Percentiles rank a stretch among this genome's conserved stretches.
Conservation (phyloP, 1,140 invertebrate genomes). For the Ylistrum balloti region DNA sequence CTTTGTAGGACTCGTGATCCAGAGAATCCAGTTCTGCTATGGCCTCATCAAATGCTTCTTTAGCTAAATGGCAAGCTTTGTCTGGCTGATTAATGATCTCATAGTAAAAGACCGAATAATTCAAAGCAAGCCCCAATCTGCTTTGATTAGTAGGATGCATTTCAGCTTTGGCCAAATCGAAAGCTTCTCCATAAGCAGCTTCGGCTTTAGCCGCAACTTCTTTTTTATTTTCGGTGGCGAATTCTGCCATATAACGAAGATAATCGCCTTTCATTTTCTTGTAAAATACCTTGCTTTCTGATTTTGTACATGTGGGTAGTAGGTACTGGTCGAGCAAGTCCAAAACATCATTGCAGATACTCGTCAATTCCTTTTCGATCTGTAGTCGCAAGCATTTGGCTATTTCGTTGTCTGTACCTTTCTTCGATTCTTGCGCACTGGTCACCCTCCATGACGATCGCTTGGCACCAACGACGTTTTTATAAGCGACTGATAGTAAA, state of each 20-base stretch:
- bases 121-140: conserved; percentile 98
- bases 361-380: conserved; percentile 98
- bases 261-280: conserved; percentile 99
- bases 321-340: conserved; percentile 97
- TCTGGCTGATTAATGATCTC: conserved; percentile 99
- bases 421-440: conserved; percentile 94
- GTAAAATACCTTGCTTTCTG: conserved; percentile 99
- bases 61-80: conserved; percentile 99
- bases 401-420: conserved; percentile 87
- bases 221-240: conserved; percentile 88
- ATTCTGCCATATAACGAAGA: conserved; percentile 99
- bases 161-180: conserved; percentile 99
- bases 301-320: conserved; percentile 84
- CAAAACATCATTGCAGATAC: conserved; percentile 99
- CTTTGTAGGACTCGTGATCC: conserved; percentile 99
- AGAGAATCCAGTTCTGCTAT: conserved; percentile 99
- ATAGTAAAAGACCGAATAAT: conserved; percentile 99
- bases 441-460: conserved; percentile 99
- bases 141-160: conserved; percentile 99
- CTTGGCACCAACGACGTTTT: conserved; percentile 99
- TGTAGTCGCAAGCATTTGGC: conserved; percentile 92
- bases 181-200: conserved; percentile 99
- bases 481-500: conserved; percentile 98
- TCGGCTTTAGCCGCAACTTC: conserved; percentile 96
- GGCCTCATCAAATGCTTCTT: conserved; percentile 99